Base-by-base conservation (phyloP, 2,113 vertebrate species). In the Indri indri region DNA sequence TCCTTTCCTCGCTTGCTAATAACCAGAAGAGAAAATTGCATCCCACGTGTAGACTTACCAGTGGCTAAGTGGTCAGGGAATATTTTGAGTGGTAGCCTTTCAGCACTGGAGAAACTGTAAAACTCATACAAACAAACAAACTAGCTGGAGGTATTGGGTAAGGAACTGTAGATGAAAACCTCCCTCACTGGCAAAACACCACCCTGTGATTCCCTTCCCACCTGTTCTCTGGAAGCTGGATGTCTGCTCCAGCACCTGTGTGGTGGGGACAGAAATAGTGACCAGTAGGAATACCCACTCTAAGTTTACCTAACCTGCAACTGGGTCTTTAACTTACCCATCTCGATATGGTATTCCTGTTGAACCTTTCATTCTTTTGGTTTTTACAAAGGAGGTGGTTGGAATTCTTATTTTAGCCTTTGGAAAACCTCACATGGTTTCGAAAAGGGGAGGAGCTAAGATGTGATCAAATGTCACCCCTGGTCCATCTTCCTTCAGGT, bases 181-280 rank as follows among this genome's bases (percentile, higher is more conserved):
- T 40, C 8, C 30, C 11, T 63, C 32, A 27, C 37, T 37, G 30
- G 42, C 9, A 2, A 25, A 65, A 22, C 0, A 0, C 52, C 37
- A 16, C 18, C 74, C 18, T 54, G 40, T 77, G 45, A 30, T 50
- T 27, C 16, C 23, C 22, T 10, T 30, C 8, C n/a, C 45, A 8
- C 25, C 6, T 23, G 3, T 63, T 82, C 12, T 32, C 88, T 25
- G 57, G 25, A 47, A 68, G 25, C 4, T 8, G 12, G 34, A 34
- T 18, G 16, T 0, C 2, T 30, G 45, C 37, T 14, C 40, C 30
- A 5, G 20, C 8, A 25, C 13, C 50, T 37, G 8, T 23, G 27
- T 50, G 50, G 20, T 34, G 6, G 32, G 52, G 32, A 42, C 32
- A 14, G 34, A 63, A 37, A 30, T 0, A 45, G 52, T 5, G 59